Evolutionary conservation across 2,797 vertebrate genomes (phyloP), one percentile per base, ranked within the genome.

Genomic region (Arnoldichthys spilopterus): DNA sequence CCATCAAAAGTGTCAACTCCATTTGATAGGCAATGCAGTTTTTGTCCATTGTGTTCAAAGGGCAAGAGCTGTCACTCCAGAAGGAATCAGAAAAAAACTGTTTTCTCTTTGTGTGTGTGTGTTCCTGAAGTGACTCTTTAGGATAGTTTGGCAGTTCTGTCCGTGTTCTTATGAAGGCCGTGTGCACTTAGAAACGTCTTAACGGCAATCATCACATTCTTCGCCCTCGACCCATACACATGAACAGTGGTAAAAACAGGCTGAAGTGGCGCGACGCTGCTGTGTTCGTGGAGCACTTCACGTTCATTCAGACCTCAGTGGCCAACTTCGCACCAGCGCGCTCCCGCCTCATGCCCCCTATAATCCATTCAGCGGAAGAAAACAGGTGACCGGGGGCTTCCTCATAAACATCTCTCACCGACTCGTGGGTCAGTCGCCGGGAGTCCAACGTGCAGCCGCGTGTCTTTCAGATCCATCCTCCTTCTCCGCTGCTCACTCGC

Each of bases 1-100:
- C 89, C 85, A 95, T 87, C 88, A 92, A 88, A 88, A 91, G 91
- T 83, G 86, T 85, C 92, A 91, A 91, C 90, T 91, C 92, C 92
- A 93, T 92, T 87, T 82, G 91, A 86, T 87, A 83, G 82, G 77
- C 82, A 24, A 83, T 59, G 85, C 81, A 77, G 86, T 89, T 87
- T 82, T 77, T 87, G 85, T 87, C 86, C 88, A 87, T 87, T 54
- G 56, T 80, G 74, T 68, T 64, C 66, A 79, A 80, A 62, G 43
- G 34, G 18, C 59, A 75, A 80, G 49, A n/a, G 20, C 3, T 51
- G 64, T 26, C 64, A 28, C 64, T 67, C 59, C 72, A 66, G 20
- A 73, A 20, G 7, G 1, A 30, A 30, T 30, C 58, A 51, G 54
- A 26, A 24, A 16, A 37, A 37, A 9, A 37, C 20, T n/a, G 16